These are phyloP conservation scores for Drosophila pectinifera DNA, from an alignment of 1,140 invertebrate species.

Conservation along the genomic window DNA sequence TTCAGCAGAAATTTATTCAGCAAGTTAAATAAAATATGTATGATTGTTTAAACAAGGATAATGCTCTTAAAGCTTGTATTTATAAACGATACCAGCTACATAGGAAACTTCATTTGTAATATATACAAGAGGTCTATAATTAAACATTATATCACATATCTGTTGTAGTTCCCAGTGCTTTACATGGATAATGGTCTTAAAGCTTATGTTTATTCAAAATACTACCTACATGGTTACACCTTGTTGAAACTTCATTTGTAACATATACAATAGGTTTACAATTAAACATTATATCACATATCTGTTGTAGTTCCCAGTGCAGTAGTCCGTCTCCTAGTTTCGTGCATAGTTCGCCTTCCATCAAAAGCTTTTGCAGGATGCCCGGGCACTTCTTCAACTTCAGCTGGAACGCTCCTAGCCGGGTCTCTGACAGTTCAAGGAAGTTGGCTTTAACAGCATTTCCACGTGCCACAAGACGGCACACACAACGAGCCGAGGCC, in stretches of 20 bases:
- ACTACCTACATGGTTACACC: neutral
- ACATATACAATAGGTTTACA: neutral
- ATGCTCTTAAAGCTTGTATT: neutral
- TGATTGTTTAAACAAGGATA: neutral
- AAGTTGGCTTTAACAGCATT: conserved; percentile 66
- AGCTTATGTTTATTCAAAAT: neutral
- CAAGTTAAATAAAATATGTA: neutral
- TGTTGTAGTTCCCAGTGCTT: no score
- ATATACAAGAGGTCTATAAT: no score
- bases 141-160: no score
- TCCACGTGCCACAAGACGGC: conserved; percentile 53
- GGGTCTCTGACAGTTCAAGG: conserved; percentile 58
- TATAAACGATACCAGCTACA: no score
- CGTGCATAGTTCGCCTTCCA: conserved; percentile 11
- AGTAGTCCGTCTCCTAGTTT: neutral
- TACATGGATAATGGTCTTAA: no score
- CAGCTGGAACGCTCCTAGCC: conserved; percentile 2
- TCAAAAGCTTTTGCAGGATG: conserved; percentile 17
- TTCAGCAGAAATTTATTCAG: neutral
- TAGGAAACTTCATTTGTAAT: no score
- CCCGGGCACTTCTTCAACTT: conserved; percentile 29
- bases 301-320: neutral
- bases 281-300: neutral
- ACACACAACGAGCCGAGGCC: conserved; percentile 28
- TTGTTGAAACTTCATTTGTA: neutral